Base-by-base conservation (phyloP, 2,797 vertebrate species). In the Falco cherrug region DNA sequence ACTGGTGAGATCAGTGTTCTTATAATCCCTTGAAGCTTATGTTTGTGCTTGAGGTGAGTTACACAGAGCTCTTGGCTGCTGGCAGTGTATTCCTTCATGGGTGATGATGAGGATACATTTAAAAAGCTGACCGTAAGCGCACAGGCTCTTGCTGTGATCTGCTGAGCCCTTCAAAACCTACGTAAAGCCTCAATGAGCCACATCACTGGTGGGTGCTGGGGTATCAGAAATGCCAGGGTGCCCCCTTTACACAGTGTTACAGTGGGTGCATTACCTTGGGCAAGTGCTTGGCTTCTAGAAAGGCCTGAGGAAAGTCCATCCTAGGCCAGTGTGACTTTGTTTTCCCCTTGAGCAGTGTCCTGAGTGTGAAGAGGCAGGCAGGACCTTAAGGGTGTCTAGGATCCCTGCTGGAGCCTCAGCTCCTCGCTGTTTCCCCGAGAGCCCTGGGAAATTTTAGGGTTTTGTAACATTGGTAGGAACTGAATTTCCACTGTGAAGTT, bases 221-320 rank as follows among this genome's bases (percentile, higher is more conserved):
- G 16, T 4, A 47, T n/a, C 47, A 17, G 33, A 84, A 71, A 41
- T 64, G 37, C 43, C 37, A 48, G 54, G 16, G 2, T 78, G 7
- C 21, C 15, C 11, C 4, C 35, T 84, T 82, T 50, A 53, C 1
- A 0, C 24, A 41, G 47, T 0, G 0, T 26, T 61, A 39, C 24
- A 26, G 29, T 20, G 22, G 11, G 11, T 68, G 5, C 5, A 6
- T 87, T 84, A 54, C 7, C 17, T 17, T 53, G 45, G 57, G 13
- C 11, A 51, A 59, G 16, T n/a, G 11, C 69, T 91, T 68, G 50
- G 18, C 35, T 76, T 41, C 35, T 59, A 18, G 59, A 76, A 84
- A 54, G 14, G 26, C 29, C 13, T 12, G 26, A 84, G n/a, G 37
- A 83, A 64, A 91, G 22, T 8, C 16, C 18, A 16, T 56, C 9